A percentile compares a stretch with the other conserved stretches of the same genome.
phyloP scores from a whole-genome alignment of 2,113 vertebrate species.

The Sinocyclocheilus anshuiensis region DNA sequence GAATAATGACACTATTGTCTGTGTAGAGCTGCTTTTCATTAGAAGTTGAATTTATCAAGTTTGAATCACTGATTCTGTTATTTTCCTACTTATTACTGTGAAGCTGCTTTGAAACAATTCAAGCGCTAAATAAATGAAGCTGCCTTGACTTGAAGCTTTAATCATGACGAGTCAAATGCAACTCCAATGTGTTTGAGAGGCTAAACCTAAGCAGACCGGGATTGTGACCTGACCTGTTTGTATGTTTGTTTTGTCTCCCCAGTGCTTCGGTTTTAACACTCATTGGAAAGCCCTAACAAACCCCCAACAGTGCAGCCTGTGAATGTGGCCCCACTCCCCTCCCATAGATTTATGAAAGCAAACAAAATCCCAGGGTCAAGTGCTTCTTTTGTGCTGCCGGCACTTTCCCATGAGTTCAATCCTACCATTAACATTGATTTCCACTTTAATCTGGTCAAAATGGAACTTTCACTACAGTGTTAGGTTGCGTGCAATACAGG shows the following conservation, averaged over 20 bases:
- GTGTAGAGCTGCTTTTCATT: background rate
- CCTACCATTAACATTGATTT: constrained; percentile 89
- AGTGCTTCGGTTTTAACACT: constrained; percentile 75
- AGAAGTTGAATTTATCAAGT: background rate
- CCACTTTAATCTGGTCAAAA: constrained; percentile 83
- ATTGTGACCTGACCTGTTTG: constrained; percentile 67
- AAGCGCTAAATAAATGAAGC: background rate
- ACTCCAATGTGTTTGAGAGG: constrained; percentile 28
- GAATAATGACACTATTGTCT: background rate
- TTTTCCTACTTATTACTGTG: background rate
- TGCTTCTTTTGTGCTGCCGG: constrained; percentile 86
- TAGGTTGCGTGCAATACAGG: constrained; percentile 43
- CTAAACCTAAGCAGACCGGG: constrained; percentile 38
- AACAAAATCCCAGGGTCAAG: constrained; percentile 92
- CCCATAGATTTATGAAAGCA: constrained; percentile 91
- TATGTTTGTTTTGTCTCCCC: constrained; percentile 84
- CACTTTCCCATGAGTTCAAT: constrained; percentile 92
- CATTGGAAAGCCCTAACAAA: constrained; percentile 84
- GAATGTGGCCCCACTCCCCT: constrained; percentile 82
- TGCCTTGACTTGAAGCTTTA: background rate
- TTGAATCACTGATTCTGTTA: background rate
- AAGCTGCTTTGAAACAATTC: background rate
- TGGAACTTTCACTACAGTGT: constrained; percentile 60
- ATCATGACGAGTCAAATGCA: constrained; percentile 15
- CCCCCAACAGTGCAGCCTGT: constrained; percentile 79